Evolutionary conservation across 2,113 vertebrate species (phyloP).

Genomic region (Edolisoma coerulescens): DNA sequence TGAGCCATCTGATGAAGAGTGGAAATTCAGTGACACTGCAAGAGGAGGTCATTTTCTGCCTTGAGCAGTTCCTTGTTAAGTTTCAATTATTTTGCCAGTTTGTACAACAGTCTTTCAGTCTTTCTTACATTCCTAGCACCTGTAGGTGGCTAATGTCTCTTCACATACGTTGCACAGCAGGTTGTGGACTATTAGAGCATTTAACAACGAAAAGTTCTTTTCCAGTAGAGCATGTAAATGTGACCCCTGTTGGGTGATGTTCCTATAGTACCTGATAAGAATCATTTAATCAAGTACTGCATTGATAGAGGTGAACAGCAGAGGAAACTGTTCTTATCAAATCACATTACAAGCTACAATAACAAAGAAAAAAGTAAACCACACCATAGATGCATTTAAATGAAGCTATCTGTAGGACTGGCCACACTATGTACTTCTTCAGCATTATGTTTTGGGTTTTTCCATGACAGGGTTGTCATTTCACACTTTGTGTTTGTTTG

Average conservation of each 20-base stretch:
- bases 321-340: not conserved
- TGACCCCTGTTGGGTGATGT: constrained; percentile 62
- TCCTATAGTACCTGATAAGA: constrained; percentile 55
- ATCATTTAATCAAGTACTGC: constrained; percentile 22
- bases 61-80: constrained; percentile 64
- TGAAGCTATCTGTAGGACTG: not conserved
- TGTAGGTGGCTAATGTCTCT: constrained; percentile 72
- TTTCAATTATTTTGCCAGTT: constrained; percentile 72
- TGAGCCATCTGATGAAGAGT: constrained; percentile 14
- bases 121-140: constrained; percentile 64
- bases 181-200: constrained; percentile 62
- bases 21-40: constrained; percentile 57
- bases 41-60: constrained; percentile 61
- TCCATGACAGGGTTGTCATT: not conserved
- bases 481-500: not conserved
- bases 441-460: not conserved
- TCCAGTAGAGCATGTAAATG: constrained; percentile 66
- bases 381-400: not conserved
- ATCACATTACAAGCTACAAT: not conserved
- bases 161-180: constrained; percentile 74
- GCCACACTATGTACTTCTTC: not conserved
- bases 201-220: constrained; percentile 67
- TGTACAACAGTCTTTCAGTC: constrained; percentile 46
- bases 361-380: not conserved
- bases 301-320: not conserved